These are phyloP conservation scores for Ovis canadensis DNA, from an alignment of 2,113 vertebrate species.

Conservation along the genomic window DNA sequence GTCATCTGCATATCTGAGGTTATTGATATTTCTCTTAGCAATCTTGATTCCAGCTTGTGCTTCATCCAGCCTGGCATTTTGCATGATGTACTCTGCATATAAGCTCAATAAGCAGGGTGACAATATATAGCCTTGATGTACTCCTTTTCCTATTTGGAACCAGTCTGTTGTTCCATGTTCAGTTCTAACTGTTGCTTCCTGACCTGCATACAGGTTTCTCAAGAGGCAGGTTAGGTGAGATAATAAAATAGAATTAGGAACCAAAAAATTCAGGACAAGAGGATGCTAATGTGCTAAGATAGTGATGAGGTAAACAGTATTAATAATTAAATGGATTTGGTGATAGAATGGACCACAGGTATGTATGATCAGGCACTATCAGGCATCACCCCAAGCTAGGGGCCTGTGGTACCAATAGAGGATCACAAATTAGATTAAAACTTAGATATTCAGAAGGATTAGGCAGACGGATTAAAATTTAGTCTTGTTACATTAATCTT, in stretches of 20 bases:
- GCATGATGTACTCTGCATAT: too few species aligned
- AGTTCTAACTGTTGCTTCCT: too few species aligned
- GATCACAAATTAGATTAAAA: background rate
- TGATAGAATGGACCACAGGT: background rate
- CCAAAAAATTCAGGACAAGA: background rate
- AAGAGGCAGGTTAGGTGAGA: too few species aligned
- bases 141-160: too few species aligned
- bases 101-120: too few species aligned
- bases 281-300: background rate
- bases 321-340: background rate
- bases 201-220: too few species aligned
- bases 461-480: background rate
- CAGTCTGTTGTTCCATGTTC: too few species aligned
- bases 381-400: background rate
- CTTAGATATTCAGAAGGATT: background rate
- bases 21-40: too few species aligned
- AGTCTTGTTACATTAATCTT: background rate
- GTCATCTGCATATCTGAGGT: too few species aligned
- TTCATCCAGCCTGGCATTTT: too few species aligned
- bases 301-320: background rate
- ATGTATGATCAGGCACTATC: background rate
- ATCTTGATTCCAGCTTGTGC: too few species aligned
- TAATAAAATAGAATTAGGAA: constrained; percentile 8
- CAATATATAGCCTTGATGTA: too few species aligned
- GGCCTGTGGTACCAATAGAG: background rate